phyloP scores from a whole-genome alignment of 2,888 invertebrate genomes.

The Crepidodera aurea region DNA sequence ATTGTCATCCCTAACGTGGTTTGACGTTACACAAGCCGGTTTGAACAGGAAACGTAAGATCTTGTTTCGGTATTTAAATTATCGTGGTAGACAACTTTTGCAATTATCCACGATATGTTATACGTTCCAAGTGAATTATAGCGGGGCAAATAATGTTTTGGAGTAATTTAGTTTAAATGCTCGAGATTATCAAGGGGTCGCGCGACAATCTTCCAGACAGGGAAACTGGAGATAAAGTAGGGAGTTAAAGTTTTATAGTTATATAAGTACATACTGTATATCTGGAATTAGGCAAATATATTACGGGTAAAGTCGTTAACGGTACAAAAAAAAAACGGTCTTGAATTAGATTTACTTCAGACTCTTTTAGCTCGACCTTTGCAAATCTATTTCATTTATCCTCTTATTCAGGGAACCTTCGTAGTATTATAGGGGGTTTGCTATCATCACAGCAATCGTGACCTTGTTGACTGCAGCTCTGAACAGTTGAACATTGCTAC shows the following conservation, averaged over 20 bases:
- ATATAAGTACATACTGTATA: slow-evolving; percentile 6
- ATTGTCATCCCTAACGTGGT: slow-evolving; percentile 17
- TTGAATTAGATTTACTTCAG: too few species aligned
- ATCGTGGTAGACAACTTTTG: slow-evolving; percentile 44
- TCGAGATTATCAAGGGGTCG: slow-evolving; percentile 47
- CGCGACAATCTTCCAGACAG: slow-evolving; percentile 39
- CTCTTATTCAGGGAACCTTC: too few species aligned
- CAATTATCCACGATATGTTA: slow-evolving; percentile 48
- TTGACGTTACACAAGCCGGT: slow-evolving; percentile 14
- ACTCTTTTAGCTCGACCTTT: too few species aligned
- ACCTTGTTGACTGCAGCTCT: too few species aligned
- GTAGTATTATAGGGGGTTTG: too few species aligned
- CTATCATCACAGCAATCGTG: too few species aligned
- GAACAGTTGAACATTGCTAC: too few species aligned
- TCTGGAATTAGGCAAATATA: background rate
- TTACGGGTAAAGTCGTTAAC: too few species aligned
- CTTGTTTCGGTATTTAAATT: slow-evolving; percentile 43
- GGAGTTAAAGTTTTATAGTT: background rate
- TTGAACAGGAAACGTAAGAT: slow-evolving; percentile 23
- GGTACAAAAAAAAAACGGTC: too few species aligned
- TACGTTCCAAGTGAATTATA: slow-evolving; percentile 47
- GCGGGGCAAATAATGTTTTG: slow-evolving; percentile 50
- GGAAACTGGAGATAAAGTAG: slow-evolving; percentile 6
- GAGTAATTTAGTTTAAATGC: slow-evolving; percentile 53
- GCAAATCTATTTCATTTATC: too few species aligned